These are phyloP conservation scores for Hymenochirus boettgeri DNA, from an alignment of 2,113 vertebrate genomes.

Conservation along the genomic window DNA sequence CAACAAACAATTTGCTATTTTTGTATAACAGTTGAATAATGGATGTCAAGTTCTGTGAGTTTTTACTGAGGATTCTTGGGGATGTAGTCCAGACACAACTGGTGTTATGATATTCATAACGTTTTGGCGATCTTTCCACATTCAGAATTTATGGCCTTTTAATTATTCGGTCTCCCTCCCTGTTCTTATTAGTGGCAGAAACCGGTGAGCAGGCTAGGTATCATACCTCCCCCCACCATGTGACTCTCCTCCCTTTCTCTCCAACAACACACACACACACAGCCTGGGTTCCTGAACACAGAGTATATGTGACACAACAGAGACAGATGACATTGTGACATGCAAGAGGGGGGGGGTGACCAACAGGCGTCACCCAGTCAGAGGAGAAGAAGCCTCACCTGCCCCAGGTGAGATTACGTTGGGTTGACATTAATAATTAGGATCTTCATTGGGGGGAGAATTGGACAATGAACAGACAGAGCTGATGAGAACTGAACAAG, in stretches of 20 bases:
- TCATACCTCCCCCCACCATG: background rate
- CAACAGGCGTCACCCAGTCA: constrained; percentile 13
- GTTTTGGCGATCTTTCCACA: too few relatives aligned
- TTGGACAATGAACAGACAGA: too few relatives aligned
- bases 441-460: too few relatives aligned
- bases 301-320: background rate
- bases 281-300: background rate
- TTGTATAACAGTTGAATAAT: too few relatives aligned
- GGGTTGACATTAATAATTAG: background rate
- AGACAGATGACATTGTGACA: background rate
- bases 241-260: background rate
- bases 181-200: background rate
- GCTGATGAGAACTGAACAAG: too few relatives aligned
- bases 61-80: too few relatives aligned
- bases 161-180: background rate
- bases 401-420: background rate
- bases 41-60: too few relatives aligned
- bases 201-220: constrained; percentile 32
- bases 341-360: background rate
- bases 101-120: too few relatives aligned
- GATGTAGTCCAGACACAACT: too few relatives aligned
- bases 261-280: background rate
- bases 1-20: too few relatives aligned
- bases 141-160: background rate
- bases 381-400: background rate